Evolutionary conservation across 2,113 vertebrate species (phyloP).

Genomic region (Cephalopterus ornatus): DNA sequence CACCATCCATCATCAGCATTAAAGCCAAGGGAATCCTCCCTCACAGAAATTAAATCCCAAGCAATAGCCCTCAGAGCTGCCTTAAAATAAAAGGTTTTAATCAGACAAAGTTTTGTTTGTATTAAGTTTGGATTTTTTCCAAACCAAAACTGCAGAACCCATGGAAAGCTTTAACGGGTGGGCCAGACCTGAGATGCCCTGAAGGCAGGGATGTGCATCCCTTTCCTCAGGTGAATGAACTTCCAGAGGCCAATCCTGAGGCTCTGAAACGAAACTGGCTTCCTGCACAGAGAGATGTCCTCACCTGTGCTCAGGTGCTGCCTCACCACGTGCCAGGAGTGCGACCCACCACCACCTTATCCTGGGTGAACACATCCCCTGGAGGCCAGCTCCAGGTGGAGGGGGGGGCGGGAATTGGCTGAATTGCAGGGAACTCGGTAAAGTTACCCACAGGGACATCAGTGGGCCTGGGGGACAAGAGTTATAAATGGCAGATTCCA

Average conservation of each 20-base stretch:
- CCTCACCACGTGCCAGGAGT: rapidly evolving
- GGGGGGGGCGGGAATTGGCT: not conserved
- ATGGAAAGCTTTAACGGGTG: not conserved
- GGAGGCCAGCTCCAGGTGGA: not conserved
- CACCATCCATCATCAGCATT: not conserved
- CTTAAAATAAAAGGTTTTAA: not conserved
- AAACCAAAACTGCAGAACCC: not conserved
- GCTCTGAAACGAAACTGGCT: rapidly evolving
- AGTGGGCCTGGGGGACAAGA: not conserved
- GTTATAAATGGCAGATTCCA: not conserved
- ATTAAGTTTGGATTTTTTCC: not conserved
- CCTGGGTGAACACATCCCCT: not conserved
- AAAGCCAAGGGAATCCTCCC: not conserved
- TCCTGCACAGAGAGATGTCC: not conserved
- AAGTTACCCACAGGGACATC: not conserved
- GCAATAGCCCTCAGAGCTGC: not conserved
- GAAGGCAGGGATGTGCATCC: too few relatives aligned
- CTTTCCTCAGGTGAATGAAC: not conserved
- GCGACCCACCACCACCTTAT: not conserved
- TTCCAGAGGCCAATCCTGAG: not conserved
- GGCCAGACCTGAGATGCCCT: not conserved
- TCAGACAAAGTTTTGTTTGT: not conserved
- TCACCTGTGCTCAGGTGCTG: rapidly evolving
- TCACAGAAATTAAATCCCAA: not conserved
- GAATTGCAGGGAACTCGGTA: not conserved